Evolutionary conservation across 1,140 invertebrate genomes (phyloP).

Genomic region (Ericerus pela): DNA sequence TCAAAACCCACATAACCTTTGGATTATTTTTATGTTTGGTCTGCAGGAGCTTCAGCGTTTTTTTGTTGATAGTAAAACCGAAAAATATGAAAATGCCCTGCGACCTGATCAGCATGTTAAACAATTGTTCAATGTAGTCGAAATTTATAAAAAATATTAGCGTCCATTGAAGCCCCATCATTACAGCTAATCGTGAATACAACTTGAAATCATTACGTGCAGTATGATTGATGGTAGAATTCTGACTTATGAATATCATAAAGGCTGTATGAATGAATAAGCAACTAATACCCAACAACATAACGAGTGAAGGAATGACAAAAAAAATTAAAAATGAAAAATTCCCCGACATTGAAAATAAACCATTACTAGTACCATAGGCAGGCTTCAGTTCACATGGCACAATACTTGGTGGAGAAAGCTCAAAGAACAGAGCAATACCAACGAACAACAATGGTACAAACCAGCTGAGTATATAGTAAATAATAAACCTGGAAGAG

Average conservation of each 20-base stretch:
- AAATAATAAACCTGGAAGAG: slow-evolving; percentile 33
- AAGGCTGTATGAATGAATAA: slow-evolving; percentile 38
- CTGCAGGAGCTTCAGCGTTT: too few species aligned
- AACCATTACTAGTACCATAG: slow-evolving; percentile 40
- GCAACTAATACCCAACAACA: slow-evolving; percentile 36
- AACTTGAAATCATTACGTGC: slow-evolving; percentile 34
- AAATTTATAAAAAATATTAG: slow-evolving; percentile 35
- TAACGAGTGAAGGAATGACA: slow-evolving; percentile 34
- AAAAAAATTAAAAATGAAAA: slow-evolving; percentile 40
- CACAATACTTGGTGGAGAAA: slow-evolving; percentile 22
- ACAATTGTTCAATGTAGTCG: slow-evolving; percentile 35
- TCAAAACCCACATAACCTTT: too few species aligned
- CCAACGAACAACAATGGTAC: slow-evolving; percentile 35
- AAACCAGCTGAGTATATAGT: slow-evolving; percentile 39
- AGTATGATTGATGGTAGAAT: slow-evolving; percentile 25
- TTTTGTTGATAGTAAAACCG: slow-evolving; percentile 38
- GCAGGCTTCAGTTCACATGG: slow-evolving; percentile 30
- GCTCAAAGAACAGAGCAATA: slow-evolving; percentile 37
- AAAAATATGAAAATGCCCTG: slow-evolving; percentile 44
- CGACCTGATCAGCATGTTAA: slow-evolving; percentile 39
- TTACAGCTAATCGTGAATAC: slow-evolving; percentile 40
- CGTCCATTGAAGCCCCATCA: slow-evolving; percentile 41
- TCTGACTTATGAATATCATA: slow-evolving; percentile 36
- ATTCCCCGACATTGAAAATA: slow-evolving; percentile 32
- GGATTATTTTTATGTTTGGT: too few species aligned